A percentile compares a stretch with the other conserved stretches of the same genome.
Conservation (phyloP, 2,797 vertebrate species). For the Diglossa cyanea region DNA sequence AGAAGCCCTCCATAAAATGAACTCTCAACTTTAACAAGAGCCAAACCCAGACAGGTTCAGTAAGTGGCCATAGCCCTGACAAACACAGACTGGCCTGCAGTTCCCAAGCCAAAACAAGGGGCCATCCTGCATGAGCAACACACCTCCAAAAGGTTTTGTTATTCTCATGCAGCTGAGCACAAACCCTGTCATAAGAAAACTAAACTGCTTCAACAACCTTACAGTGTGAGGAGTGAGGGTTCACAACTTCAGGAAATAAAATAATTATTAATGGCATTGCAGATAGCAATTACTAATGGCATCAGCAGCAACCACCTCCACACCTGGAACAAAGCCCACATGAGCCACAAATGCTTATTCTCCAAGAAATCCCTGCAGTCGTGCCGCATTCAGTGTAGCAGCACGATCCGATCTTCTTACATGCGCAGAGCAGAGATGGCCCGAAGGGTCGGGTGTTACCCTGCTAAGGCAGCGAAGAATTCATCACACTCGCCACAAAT, state of each 20-base stretch:
- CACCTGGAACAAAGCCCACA: background rate
- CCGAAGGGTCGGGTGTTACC: background rate
- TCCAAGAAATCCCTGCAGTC: background rate
- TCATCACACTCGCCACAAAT: background rate
- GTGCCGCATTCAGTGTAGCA: background rate
- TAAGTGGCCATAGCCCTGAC: background rate
- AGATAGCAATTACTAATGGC: background rate
- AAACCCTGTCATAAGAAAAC: background rate
- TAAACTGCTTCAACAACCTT: background rate
- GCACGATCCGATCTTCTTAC: background rate
- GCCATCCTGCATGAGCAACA: background rate
- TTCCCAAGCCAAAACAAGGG: background rate
- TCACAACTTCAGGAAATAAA: background rate
- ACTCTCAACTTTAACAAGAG: background rate
- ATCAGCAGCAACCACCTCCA: conserved; percentile 15
- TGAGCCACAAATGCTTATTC: background rate
- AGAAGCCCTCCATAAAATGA: background rate
- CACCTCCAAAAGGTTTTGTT: background rate
- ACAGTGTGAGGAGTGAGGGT: background rate
- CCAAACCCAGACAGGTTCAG: background rate
- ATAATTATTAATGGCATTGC: background rate
- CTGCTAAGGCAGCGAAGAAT: background rate
- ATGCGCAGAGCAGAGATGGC: background rate
- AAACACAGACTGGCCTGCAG: background rate
- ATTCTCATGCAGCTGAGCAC: background rate